Evolutionary conservation across 37 sponge, comb jelly and placozoan species (phyloP), one percentile per base, ranked within the genome.

Genomic region (Cliona cf. orientalis): DNA sequence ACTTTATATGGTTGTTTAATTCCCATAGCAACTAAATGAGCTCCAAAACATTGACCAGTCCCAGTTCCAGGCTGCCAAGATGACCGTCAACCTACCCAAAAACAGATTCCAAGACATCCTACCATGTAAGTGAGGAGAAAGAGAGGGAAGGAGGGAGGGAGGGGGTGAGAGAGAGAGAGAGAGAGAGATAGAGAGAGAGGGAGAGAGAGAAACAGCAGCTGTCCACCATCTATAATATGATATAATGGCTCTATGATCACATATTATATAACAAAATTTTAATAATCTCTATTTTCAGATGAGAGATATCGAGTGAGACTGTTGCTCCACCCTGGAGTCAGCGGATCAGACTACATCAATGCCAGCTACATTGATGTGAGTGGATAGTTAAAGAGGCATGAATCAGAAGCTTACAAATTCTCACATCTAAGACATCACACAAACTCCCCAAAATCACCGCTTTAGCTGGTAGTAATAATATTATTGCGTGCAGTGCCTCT

Each of bases 271-370:
- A n/a, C n/a, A n/a, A n/a, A n/a, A n/a, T n/a, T n/a, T n/a, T n/a
- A n/a, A n/a, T n/a, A n/a, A n/a, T n/a, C n/a, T n/a, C n/a, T n/a
- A n/a, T n/a, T n/a, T n/a, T n/a, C 69, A 90, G 91, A 86, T 63
- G 91, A 91, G 55, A 41, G 74, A 1, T 86, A 83, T 62, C 75
- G 91, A 33, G 91, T 91, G 5, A 17, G 87, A 29, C 62, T 91
- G 39, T 35, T 81, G 23, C 82, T 91, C 60, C 76, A 75, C 34
- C 91, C 91, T 59, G 91, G 91, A 11, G 83, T 86, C 23, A 58
- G 21, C 62, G 87, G 91, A 0, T 91, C 91, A 0, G 91, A 91
- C 77, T 91, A 91, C 68, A 86, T 91, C 66, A 91, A 91, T 46
- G 87, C 91, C 28, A 86, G 87, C 79, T 91, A 77, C 64, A 64